phyloP scores from a whole-genome alignment of 2,113 vertebrate species.

The Jaculus jaculus region DNA sequence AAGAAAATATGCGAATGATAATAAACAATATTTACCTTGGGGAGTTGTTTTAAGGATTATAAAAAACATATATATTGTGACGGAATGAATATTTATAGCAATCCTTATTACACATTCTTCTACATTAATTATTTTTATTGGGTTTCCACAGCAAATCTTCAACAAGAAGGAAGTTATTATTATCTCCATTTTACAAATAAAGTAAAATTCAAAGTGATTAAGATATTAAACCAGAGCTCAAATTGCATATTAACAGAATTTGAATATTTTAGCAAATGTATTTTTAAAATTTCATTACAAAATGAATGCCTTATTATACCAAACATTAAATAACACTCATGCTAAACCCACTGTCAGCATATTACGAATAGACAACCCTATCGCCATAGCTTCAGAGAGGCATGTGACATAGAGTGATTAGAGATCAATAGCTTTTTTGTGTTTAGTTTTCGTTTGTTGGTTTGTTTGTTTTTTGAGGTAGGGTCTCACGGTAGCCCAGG shows the following conservation, averaged over 20 bases:
- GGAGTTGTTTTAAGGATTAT: neutral
- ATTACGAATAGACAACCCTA: neutral
- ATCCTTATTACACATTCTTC: neutral
- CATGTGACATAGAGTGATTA: neutral
- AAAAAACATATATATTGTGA: neutral
- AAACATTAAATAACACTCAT: neutral
- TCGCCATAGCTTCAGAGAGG: neutral
- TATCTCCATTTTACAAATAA: constrained; percentile 36
- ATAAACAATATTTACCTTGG: neutral
- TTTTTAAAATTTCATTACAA: constrained; percentile 13
- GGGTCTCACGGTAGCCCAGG: too few species aligned
- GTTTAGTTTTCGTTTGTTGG: too few species aligned
- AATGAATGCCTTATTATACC: constrained; percentile 3
- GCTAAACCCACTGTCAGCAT: neutral
- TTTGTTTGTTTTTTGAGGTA: too few species aligned
- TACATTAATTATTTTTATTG: neutral
- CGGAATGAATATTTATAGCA: neutral
- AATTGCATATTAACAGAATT: neutral
- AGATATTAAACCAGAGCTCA: constrained; percentile 36
- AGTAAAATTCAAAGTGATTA: constrained; percentile 16
- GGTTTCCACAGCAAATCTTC: neutral
- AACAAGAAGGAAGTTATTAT: neutral
- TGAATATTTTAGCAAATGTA: neutral
- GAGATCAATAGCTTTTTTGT: neutral
- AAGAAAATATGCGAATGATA: constrained; percentile 15